phyloP scores from a whole-genome alignment of 2,888 invertebrate species.

The Drosophila rubida region DNA sequence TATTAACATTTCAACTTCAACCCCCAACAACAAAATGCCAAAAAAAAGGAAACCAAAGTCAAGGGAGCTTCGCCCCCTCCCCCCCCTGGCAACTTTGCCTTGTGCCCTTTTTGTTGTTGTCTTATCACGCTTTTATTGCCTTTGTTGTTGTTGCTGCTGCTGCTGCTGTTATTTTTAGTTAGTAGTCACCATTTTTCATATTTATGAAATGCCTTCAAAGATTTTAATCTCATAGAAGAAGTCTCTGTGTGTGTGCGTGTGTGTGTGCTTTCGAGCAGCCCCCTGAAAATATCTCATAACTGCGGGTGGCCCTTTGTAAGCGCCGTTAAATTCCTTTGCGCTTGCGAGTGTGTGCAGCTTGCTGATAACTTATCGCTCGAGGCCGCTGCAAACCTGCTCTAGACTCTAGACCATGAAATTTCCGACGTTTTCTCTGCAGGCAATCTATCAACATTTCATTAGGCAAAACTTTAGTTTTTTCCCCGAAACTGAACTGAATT shows the following conservation, averaged over 20 bases:
- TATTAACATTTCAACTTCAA: constrained; percentile 66
- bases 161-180: constrained; percentile 60
- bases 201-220: constrained; percentile 77
- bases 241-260: background rate
- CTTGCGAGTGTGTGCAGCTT: constrained; percentile 5
- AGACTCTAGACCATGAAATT: constrained; percentile 31
- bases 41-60: background rate
- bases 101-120: constrained; percentile 19
- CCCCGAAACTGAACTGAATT: no score
- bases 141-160: constrained; percentile 25
- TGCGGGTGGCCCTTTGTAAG: constrained; percentile 58
- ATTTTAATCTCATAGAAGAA: constrained; percentile 72
- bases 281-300: constrained; percentile 52
- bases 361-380: constrained; percentile 45
- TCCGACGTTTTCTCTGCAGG: background rate
- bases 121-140: constrained; percentile 49
- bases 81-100: constrained; percentile 14
- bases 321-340: constrained; percentile 53
- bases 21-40: constrained; percentile 5
- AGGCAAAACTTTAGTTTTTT: background rate
- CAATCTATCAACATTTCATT: constrained; percentile 11
- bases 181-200: constrained; percentile 72
- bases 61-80: background rate
- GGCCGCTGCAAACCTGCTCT: constrained; percentile 35
- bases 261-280: constrained; percentile 4